Percentiles rank a stretch among this genome's conserved stretches.
Conservation (phyloP, 2,888 invertebrate genomes). For the Osmoderma eremita region DNA sequence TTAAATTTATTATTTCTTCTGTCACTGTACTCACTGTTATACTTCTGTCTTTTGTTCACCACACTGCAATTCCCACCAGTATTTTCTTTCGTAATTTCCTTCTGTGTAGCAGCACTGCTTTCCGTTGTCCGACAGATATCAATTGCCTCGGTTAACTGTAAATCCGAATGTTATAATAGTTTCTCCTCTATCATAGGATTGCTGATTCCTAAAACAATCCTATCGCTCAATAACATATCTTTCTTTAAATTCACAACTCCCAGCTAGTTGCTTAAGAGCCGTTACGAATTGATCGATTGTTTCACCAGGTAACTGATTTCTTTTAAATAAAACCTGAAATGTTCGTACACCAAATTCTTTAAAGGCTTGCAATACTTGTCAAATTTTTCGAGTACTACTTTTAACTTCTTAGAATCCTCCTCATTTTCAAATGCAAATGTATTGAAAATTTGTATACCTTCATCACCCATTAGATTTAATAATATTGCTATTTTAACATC, state of each 20-base stretch:
- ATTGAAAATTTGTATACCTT: too few relatives aligned
- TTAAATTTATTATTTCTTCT: too few relatives aligned
- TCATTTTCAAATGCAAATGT: not conserved
- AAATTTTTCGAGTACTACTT: not conserved
- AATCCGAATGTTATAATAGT: not conserved
- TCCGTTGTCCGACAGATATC: not conserved
- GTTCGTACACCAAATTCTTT: not conserved
- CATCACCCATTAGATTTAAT: conserved; percentile 40
- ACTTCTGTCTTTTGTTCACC: too few relatives aligned
- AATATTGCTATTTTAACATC: conserved; percentile 40
- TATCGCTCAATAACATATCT: conserved; percentile 2
- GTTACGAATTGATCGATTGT: not conserved
- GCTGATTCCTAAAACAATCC: conserved; percentile 5
- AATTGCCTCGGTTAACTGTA: not conserved
- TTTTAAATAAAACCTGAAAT: not conserved
- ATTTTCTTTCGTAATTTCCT: too few relatives aligned
- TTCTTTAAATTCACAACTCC: conserved; percentile 1
- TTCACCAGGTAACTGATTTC: not conserved
- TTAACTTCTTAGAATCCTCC: too few relatives aligned
- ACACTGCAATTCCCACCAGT: too few relatives aligned
- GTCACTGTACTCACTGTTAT: too few relatives aligned
- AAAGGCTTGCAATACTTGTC: not conserved
- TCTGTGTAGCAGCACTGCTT: too few relatives aligned
- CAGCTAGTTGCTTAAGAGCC: not conserved
- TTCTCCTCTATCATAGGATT: conserved; percentile 4